Evolutionary conservation across 2,797 vertebrate genomes (phyloP).

Genomic region (Gobionotothen gibberifrons): DNA sequence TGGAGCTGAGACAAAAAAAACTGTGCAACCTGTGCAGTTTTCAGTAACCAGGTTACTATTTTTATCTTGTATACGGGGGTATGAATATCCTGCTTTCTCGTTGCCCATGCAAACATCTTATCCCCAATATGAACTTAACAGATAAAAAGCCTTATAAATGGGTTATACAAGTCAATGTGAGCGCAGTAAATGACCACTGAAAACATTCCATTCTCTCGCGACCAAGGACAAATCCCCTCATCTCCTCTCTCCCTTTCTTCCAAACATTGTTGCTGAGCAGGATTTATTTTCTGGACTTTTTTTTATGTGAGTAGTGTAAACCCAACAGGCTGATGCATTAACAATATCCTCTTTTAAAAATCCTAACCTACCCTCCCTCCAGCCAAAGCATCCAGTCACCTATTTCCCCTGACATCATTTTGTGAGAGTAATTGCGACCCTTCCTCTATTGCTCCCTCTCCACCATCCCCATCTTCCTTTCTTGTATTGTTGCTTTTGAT

Average conservation of each 20-base stretch:
- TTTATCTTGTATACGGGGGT: too few relatives aligned
- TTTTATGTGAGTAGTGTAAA: constrained; percentile 76
- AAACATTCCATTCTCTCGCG: constrained; percentile 43
- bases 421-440: constrained; percentile 49
- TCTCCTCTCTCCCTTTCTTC: constrained; percentile 3
- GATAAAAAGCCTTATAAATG: too few relatives aligned
- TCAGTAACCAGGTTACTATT: too few relatives aligned
- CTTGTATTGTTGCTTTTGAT: constrained; percentile 43
- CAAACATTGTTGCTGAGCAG: constrained; percentile 38
- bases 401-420: constrained; percentile 42
- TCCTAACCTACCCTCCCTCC: constrained; percentile 21
- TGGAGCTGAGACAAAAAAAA: too few relatives aligned
- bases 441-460: constrained; percentile 9
- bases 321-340: constrained; percentile 71
- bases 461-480: constrained; percentile 13
- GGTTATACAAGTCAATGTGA: too few relatives aligned
- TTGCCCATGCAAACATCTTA: neutral
- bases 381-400: constrained; percentile 30
- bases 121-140: too few relatives aligned
- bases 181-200: constrained; percentile 34
- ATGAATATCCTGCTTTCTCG: neutral
- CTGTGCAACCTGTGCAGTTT: too few relatives aligned
- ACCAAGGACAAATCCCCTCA: constrained; percentile 58
- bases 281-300: constrained; percentile 68
- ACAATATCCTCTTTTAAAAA: constrained; percentile 65